Evolutionary conservation across 1,140 invertebrate genomes (phyloP).

Genomic region (Armadillidium nasatum): DNA sequence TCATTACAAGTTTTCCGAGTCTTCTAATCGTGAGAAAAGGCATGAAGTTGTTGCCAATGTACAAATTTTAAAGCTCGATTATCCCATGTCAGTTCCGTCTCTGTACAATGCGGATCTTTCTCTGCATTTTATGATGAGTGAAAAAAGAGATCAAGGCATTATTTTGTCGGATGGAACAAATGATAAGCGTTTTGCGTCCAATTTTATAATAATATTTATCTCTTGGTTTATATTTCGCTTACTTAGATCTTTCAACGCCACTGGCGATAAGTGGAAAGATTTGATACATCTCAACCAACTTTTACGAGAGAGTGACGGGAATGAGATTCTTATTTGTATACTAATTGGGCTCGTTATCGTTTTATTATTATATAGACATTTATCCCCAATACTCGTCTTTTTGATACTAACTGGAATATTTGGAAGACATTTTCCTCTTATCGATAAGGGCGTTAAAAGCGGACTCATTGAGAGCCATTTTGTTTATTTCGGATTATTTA

Average conservation of each 20-base stretch:
- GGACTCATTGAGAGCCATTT: constrained; percentile 31
- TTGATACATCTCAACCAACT: constrained; percentile 53
- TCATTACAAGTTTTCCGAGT: background rate
- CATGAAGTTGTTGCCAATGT: background rate
- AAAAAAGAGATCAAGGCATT: background rate
- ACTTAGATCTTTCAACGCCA: constrained; percentile 70
- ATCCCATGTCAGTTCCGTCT: background rate
- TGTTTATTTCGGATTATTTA: constrained; percentile 23
- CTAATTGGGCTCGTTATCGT: constrained; percentile 22
- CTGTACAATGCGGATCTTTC: background rate
- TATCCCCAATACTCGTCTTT: constrained; percentile 24
- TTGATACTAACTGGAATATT: constrained; percentile 17
- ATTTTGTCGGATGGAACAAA: background rate
- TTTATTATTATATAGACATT: constrained; percentile 24
- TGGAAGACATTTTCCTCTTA: constrained; percentile 29
- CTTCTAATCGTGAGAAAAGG: background rate
- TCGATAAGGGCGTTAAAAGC: background rate
- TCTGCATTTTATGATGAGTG: background rate
- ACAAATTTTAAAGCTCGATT: background rate
- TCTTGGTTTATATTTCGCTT: constrained; percentile 24
- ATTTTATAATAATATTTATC: background rate
- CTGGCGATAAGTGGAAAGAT: constrained; percentile 75
- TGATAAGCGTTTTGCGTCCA: background rate
- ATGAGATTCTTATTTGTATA: constrained; percentile 21
- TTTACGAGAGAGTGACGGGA: constrained; percentile 21